phyloP scores from a whole-genome alignment of 2,113 vertebrate species.

The Ctenomys sociabilis region DNA sequence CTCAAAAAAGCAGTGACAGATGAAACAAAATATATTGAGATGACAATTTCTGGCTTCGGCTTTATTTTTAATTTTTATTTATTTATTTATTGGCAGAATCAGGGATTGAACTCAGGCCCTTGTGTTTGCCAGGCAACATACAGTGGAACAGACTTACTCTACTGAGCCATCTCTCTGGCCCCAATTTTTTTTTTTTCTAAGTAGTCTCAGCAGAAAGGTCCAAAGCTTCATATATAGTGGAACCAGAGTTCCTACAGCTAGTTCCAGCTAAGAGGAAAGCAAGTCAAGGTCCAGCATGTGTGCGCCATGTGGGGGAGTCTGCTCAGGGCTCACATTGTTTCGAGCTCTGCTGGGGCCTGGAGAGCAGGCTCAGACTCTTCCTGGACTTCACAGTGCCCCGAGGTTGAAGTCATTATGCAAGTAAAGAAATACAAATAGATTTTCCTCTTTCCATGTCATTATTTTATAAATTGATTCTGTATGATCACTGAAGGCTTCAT shows the following conservation, averaged over 20 bases:
- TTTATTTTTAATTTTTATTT: too few relatives aligned
- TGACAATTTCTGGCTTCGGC: neutral
- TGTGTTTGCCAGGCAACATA: too few relatives aligned
- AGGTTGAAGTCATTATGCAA: neutral
- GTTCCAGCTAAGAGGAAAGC: neutral
- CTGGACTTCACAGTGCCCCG: fast-evolving
- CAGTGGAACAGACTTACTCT: too few relatives aligned
- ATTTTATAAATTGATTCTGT: constrained; percentile 13
- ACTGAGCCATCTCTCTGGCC: too few relatives aligned
- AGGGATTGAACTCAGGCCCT: too few relatives aligned
- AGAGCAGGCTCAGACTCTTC: neutral
- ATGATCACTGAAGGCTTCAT: neutral
- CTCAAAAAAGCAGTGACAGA: neutral
- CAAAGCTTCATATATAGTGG: neutral
- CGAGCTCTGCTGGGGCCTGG: neutral
- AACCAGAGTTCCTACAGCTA: neutral
- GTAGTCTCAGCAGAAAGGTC: neutral
- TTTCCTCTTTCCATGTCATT: neutral
- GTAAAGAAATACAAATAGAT: neutral
- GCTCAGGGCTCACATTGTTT: neutral
- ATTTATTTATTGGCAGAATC: too few relatives aligned
- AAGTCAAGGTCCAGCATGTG: too few relatives aligned
- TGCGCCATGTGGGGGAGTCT: too few relatives aligned
- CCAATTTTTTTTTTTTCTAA: neutral
- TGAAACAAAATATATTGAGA: neutral